Percentiles rank a stretch among this genome's conserved stretches.
phyloP scores from a whole-genome alignment of 2,888 invertebrate species.

The Epiblema foenella region DNA sequence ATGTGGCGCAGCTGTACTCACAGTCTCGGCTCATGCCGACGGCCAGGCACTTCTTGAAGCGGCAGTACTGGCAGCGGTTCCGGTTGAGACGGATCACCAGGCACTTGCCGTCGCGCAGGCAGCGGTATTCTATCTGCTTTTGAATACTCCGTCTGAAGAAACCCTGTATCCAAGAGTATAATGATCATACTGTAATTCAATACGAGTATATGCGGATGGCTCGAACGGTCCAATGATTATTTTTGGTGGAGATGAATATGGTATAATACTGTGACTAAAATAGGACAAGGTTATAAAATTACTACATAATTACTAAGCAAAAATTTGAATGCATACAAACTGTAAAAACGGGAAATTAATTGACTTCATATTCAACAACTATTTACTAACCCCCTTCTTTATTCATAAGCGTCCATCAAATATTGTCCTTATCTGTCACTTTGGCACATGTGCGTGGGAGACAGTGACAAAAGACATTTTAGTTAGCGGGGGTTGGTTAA shows the following conservation, averaged over 20 bases:
- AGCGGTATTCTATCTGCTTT: slow-evolving; percentile 98
- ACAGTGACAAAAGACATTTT: too few species aligned
- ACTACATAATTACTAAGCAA: too few species aligned
- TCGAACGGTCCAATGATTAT: slow-evolving; percentile 13
- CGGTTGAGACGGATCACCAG: slow-evolving; percentile 96
- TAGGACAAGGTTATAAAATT: too few species aligned
- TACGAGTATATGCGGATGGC: slow-evolving; percentile 22
- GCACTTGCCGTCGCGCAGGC: slow-evolving; percentile 97
- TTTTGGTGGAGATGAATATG: slow-evolving; percentile 5
- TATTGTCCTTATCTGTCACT: too few species aligned
- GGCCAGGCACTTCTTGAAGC: slow-evolving; percentile 97
- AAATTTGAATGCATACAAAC: too few species aligned
- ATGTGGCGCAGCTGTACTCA: slow-evolving; percentile 84
- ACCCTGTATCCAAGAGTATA: slow-evolving; percentile 85
- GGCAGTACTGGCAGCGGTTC: slow-evolving; percentile 98
- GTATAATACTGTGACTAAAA: neutral
- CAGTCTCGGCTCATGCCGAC: slow-evolving; percentile 99
- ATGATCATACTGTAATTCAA: slow-evolving; percentile 11
- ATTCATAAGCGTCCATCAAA: too few species aligned
- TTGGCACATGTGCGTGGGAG: too few species aligned
- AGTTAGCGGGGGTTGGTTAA: too few species aligned
- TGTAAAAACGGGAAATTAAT: too few species aligned
- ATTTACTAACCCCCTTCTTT: too few species aligned
- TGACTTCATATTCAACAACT: too few species aligned
- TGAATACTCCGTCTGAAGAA: slow-evolving; percentile 98